Conservation (phyloP, 2,888 invertebrate species). For the Xanthia togata region DNA sequence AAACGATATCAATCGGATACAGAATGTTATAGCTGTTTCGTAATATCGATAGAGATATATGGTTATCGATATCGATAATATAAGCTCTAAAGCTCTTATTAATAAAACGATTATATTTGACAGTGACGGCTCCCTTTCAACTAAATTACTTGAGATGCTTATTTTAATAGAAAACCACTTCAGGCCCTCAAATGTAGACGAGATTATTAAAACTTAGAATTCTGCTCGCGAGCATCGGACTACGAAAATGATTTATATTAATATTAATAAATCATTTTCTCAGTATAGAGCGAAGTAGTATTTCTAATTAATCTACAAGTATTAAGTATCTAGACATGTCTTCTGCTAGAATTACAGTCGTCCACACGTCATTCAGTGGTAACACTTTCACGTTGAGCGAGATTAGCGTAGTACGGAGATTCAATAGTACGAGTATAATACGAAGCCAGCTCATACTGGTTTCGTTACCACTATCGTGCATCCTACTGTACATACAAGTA, state of each 20-base stretch:
- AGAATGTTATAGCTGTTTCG: constrained; percentile 32
- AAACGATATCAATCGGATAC: constrained; percentile 46
- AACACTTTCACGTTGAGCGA: neutral
- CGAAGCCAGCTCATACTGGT: neutral
- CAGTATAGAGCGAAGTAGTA: no score
- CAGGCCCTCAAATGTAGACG: neutral
- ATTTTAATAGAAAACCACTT: constrained; percentile 40
- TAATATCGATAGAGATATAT: constrained; percentile 21
- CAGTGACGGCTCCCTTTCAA: neutral
- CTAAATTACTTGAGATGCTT: neutral
- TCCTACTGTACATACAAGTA: no score
- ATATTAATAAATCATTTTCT: neutral
- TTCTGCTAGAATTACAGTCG: neutral
- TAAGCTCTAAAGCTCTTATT: neutral
- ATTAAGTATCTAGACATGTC: neutral
- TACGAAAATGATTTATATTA: constrained; percentile 11
- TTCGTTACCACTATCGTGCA: no score
- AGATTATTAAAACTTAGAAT: constrained; percentile 4
- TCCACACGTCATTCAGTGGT: neutral
- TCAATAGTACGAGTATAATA: neutral
- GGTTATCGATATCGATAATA: constrained; percentile 32
- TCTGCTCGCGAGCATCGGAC: neutral
- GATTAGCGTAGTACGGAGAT: neutral
- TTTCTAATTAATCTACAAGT: neutral
- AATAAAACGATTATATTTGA: constrained; percentile 22